Evolutionary conservation across 2,888 invertebrate genomes (phyloP), one percentile per base, ranked within the genome.

Genomic region (Drosophila anomalipes): DNA sequence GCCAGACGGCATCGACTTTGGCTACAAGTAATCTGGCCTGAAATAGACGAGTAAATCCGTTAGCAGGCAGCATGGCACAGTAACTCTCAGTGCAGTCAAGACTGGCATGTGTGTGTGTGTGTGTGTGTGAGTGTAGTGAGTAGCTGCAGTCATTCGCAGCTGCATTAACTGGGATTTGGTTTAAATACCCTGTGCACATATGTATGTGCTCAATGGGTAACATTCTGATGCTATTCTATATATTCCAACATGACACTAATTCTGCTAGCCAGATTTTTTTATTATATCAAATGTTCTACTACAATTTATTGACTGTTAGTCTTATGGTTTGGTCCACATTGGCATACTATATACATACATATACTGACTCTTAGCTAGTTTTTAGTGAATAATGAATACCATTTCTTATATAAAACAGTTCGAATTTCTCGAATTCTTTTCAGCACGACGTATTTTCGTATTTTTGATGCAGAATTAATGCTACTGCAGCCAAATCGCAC

Each of bases 31-130:
- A 86, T 80, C 84, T 76, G 80, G 71, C 70, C 62, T 60, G 30
- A 79, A 88, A 88, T 82, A 75, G 86, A 86, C 86, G 76, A 82
- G 80, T 66, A 86, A 86, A 86, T 82, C 89, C 86, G 65, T 62
- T 66, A 78, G 74, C 71, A 54, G 66, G 37, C 60, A 64, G 61
- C 33, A 62, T 26, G 26, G 47, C 32, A 52, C 54, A 59, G 68
- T 56, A 66, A 68, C 77, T 74, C 54, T 57, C n/a, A 7, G 19
- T 32, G 33, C 53, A 57, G n/a, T 28, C 53, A 35, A 53, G 33
- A 66, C 57, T 44, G 5, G 2, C 22, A 22, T 19, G 19, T 44
- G 22, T 44, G 10, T 44, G n/a, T 22, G 22, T 22, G 22, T 22
- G 0, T 22, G 22, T 10, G 9, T 26, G 6, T 33, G 12, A 19